These are phyloP conservation scores for Drosophila prostipennis DNA, from an alignment of 2,888 invertebrate species.

Conservation along the genomic window DNA sequence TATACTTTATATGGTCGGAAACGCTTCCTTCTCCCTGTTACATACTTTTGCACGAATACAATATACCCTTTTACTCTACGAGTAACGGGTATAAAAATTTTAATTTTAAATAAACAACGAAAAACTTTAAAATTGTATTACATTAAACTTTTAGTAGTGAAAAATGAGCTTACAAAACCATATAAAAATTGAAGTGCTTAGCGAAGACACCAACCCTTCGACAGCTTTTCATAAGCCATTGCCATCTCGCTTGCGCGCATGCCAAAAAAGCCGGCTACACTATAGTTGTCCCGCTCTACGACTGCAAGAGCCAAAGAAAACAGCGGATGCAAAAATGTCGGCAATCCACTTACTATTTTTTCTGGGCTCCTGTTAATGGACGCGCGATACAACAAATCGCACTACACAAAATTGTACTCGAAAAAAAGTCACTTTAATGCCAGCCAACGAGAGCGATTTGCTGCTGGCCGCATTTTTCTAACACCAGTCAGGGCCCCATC, in stretches of 20 bases:
- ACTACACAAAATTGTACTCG: constrained; percentile 66
- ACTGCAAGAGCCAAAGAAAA: constrained; percentile 11
- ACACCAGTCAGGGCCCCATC: constrained; percentile 52
- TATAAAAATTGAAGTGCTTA: background rate
- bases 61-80: no score
- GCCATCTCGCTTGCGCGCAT: constrained; percentile 10
- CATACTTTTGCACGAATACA: no score
- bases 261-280: background rate
- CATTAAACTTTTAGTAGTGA: background rate
- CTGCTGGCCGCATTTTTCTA: constrained; percentile 59
- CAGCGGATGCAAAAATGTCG: constrained; percentile 41
- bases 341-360: constrained; percentile 52
- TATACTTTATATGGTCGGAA: no score
- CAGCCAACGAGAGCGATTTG: constrained; percentile 25
- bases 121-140: no score
- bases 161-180: background rate
- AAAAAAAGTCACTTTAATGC: constrained; percentile 38
- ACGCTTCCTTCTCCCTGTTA: no score
- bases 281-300: constrained; percentile 31
- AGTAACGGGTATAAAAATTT: no score
- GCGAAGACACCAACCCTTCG: constrained; percentile 6
- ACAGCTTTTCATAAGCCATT: background rate
- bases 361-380: constrained; percentile 82
- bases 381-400: constrained; percentile 83
- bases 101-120: background rate